phyloP scores from a whole-genome alignment of 2,797 vertebrate species.

The Centroberyx gerrardi region DNA sequence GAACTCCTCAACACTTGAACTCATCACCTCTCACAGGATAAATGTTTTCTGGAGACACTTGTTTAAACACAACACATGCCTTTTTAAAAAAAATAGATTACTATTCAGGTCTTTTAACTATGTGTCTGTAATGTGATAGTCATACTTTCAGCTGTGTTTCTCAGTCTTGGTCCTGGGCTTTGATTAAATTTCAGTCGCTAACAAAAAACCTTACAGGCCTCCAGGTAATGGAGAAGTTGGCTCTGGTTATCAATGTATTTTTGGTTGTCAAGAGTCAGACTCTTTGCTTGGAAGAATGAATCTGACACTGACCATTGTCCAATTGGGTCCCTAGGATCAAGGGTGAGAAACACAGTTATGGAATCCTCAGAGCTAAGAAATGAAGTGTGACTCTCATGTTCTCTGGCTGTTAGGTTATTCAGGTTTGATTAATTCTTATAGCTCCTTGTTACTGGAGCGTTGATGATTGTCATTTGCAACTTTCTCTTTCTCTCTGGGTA shows the following conservation, averaged over 20 bases:
- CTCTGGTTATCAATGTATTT: neutral
- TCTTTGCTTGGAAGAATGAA: conserved; percentile 7
- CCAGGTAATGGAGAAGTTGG: too few relatives aligned
- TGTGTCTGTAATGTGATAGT: conserved; percentile 82
- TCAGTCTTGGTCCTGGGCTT: conserved; percentile 58
- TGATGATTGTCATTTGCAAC: conserved; percentile 94
- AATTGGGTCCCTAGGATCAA: conserved; percentile 42
- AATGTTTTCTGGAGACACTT: conserved; percentile 90
- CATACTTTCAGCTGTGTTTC: conserved; percentile 72
- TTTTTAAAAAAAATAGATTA: conserved; percentile 90
- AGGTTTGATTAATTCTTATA: conserved; percentile 92
- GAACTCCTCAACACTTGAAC: conserved; percentile 89
- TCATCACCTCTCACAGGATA: conserved; percentile 90
- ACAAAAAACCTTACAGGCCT: too few relatives aligned
- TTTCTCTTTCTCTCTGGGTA: conserved; percentile 85
- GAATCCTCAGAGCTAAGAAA: conserved; percentile 48
- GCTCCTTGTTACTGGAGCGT: conserved; percentile 73
- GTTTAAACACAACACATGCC: conserved; percentile 97
- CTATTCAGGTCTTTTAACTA: conserved; percentile 99
- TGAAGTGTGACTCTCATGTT: conserved; percentile 77
- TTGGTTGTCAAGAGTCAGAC: conserved; percentile 1
- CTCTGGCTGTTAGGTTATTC: conserved; percentile 85
- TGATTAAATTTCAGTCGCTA: conserved; percentile 25
- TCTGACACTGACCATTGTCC: conserved; percentile 30
- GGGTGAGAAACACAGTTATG: conserved; percentile 56